Conservation (phyloP, 2,113 vertebrate species). For the Dipodomys merriami region DNA sequence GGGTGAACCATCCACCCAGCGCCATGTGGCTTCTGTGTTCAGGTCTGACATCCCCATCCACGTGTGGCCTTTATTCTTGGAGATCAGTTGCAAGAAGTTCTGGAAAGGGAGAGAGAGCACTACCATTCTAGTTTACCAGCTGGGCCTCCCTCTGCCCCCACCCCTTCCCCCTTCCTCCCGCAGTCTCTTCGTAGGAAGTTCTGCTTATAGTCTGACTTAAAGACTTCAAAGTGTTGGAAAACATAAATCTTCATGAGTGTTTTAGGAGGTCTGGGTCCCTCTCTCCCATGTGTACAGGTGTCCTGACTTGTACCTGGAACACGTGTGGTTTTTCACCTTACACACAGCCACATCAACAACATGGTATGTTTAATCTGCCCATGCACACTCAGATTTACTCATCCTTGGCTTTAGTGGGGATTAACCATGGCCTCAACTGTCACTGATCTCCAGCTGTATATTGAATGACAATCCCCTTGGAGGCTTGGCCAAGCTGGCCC, state of each 20-base stretch:
- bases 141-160: no score
- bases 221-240: background rate
- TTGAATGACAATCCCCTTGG: background rate
- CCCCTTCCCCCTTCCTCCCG: no score
- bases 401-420: no score
- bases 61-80: background rate
- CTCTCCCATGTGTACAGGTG: background rate
- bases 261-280: background rate
- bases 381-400: no score
- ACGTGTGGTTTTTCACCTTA: background rate
- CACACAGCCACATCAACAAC: background rate
- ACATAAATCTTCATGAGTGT: background rate
- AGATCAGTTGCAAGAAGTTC: background rate
- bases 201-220: background rate
- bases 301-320: background rate
- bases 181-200: background rate
- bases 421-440: no score
- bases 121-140: no score
- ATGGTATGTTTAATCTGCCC: background rate
- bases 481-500: background rate
- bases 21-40: background rate
- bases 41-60: conserved; percentile 30
- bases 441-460: background rate
- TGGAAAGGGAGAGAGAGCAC: background rate
- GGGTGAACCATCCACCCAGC: background rate